Evolutionary conservation across 2,888 invertebrate species (phyloP).

Genomic region (Monopis laevigella): DNA sequence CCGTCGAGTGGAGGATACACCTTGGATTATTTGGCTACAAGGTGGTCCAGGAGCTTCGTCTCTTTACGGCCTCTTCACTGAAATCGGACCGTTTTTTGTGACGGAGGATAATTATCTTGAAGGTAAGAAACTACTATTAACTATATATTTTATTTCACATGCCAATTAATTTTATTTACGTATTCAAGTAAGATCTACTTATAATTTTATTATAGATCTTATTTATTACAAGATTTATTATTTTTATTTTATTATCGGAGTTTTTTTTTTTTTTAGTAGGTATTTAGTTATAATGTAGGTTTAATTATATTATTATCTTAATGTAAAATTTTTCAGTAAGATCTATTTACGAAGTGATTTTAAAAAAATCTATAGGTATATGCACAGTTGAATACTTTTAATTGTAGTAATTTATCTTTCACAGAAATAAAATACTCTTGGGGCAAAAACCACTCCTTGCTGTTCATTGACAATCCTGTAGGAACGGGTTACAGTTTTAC

Average conservation of each 20-base stretch:
- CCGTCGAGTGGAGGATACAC: conserved; percentile 54
- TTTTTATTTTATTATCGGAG: too few relatives aligned
- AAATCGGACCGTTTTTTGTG: conserved; percentile 71
- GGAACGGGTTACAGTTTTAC: conserved; percentile 75
- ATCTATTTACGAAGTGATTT: too few relatives aligned
- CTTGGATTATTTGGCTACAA: conserved; percentile 69
- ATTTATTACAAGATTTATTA: too few relatives aligned
- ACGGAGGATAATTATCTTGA: conserved; percentile 41
- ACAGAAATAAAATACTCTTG: conserved; percentile 65
- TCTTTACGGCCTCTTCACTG: conserved; percentile 66
- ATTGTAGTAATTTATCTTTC: conserved; percentile 19
- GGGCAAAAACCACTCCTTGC: conserved; percentile 70
- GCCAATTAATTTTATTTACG: too few relatives aligned
- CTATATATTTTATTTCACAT: too few relatives aligned
- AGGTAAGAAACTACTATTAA: too few relatives aligned
- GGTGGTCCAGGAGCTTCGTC: conserved; percentile 70
- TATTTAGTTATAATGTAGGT: too few relatives aligned
- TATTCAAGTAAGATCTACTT: too few relatives aligned
- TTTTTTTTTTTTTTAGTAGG: too few relatives aligned
- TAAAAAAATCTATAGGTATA: too few relatives aligned
- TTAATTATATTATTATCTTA: too few relatives aligned
- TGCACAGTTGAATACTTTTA: neutral
- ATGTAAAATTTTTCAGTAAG: neutral
- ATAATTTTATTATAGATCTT: too few relatives aligned
- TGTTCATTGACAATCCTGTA: conserved; percentile 76